These are phyloP conservation scores for Octopus bimaculoides DNA, from an alignment of 1,140 invertebrate species.

Conservation along the genomic window DNA sequence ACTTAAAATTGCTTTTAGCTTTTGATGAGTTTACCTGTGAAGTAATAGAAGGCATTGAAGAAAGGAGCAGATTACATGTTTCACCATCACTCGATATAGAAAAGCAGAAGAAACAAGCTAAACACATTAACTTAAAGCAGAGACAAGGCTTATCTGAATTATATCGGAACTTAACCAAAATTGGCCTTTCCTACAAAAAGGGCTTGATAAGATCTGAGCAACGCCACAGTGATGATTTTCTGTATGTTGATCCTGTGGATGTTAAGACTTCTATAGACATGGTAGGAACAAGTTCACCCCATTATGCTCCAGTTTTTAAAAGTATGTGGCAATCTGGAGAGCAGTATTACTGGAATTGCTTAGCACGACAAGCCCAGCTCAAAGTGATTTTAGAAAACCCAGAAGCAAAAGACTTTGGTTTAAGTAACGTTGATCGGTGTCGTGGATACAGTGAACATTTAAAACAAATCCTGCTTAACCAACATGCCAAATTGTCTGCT, in stretches of 20 bases:
- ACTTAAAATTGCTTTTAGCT: constrained; percentile 54
- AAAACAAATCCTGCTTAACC: constrained; percentile 51
- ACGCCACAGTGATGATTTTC: constrained; percentile 23
- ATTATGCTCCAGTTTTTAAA: neutral
- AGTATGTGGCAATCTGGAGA: neutral
- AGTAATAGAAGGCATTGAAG: constrained; percentile 46
- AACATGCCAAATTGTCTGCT: constrained; percentile 23
- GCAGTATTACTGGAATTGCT: neutral
- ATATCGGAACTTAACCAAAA: constrained; percentile 71
- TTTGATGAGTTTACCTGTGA: constrained; percentile 64
- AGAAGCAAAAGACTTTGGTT: constrained; percentile 67
- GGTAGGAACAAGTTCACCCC: neutral
- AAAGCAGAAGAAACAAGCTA: constrained; percentile 76
- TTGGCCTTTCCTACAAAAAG: constrained; percentile 74
- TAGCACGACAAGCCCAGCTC: neutral
- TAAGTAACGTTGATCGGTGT: constrained; percentile 77
- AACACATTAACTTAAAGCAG: constrained; percentile 76
- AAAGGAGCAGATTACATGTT: constrained; percentile 66
- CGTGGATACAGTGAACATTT: constrained; percentile 76
- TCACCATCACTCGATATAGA: constrained; percentile 59
- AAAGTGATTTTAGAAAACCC: neutral
- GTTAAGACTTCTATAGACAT: constrained; percentile 36
- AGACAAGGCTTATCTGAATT: constrained; percentile 78
- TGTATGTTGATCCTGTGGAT: constrained; percentile 41
- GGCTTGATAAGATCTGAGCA: constrained; percentile 60